A percentile compares a stretch with the other conserved stretches of the same genome.
These are phyloP conservation scores for Ceratina australensis DNA, from an alignment of 1,140 invertebrate genomes.

Conservation along the genomic window DNA sequence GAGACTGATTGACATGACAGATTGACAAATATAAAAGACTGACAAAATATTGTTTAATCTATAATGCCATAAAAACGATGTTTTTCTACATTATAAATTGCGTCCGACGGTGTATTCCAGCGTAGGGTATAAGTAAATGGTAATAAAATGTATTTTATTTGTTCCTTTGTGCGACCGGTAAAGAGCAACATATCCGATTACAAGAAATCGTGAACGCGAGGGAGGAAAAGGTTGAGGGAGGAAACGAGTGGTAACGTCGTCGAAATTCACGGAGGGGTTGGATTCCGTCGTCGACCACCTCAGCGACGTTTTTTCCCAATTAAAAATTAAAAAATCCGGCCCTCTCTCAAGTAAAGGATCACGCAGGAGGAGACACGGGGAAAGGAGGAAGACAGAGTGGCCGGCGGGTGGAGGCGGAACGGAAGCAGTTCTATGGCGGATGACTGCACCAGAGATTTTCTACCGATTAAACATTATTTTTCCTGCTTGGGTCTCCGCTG, in stretches of 20 bases:
- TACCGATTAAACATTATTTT: constrained; percentile 78
- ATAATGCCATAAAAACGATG: no score
- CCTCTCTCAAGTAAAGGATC: constrained; percentile 61
- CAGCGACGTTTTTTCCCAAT: constrained; percentile 76
- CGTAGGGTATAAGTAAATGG: no score
- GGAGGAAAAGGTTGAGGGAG: not conserved
- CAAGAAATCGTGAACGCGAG: constrained; percentile 3
- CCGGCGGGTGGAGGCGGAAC: not conserved
- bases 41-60: no score
- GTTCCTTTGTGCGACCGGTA: no score
- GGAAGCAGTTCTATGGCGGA: constrained; percentile 60
- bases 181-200: not conserved
- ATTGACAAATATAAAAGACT: no score
- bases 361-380: constrained; percentile 50
- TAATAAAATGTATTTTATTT: no score
- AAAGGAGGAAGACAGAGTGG: constrained; percentile 49
- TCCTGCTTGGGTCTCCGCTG: constrained; percentile 51
- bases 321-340: constrained; percentile 78
- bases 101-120: no score
- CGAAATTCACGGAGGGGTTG: constrained; percentile 51
- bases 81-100: no score
- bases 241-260: constrained; percentile 26
- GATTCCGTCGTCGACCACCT: constrained; percentile 62
- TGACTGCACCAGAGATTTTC: constrained; percentile 71
- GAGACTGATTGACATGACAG: no score